Evolutionary conservation across 2,113 vertebrate genomes (phyloP).

Genomic region (Xiphorhynchus elegans): DNA sequence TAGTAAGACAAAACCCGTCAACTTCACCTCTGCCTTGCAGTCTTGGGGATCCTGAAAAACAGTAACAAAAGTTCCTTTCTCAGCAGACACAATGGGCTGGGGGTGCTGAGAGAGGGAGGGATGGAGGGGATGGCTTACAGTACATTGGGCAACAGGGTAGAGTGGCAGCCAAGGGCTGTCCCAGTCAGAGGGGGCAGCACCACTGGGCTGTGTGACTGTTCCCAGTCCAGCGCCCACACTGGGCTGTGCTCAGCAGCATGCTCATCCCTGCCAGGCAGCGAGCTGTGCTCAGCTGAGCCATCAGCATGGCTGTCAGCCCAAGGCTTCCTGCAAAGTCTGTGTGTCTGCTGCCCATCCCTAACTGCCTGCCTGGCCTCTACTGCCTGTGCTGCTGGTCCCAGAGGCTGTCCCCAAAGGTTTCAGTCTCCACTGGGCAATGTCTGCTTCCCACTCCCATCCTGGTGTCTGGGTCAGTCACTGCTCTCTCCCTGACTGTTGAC

Average conservation of each 20-base stretch:
- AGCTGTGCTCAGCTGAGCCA: not conserved
- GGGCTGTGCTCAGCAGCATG: not conserved
- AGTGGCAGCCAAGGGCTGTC: fast-evolving
- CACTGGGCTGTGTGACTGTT: not conserved
- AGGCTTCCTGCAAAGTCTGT: fast-evolving
- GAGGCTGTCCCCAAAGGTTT: not conserved
- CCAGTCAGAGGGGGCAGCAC: not conserved
- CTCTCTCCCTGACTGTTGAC: not conserved
- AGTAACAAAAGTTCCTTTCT: fast-evolving
- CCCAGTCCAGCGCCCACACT: fast-evolving
- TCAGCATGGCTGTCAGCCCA: fast-evolving
- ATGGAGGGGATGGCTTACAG: not conserved
- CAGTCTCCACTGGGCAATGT: too few species aligned
- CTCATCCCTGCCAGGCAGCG: not conserved
- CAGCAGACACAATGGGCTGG: not conserved
- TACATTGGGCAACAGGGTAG: not conserved
- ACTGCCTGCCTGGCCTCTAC: too few species aligned
- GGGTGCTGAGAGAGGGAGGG: not conserved
- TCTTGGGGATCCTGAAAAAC: not conserved
- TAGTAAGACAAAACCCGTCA: not conserved
- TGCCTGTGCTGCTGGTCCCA: too few species aligned
- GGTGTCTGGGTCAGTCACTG: not conserved
- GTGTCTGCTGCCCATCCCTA: fast-evolving
- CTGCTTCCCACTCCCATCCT: not conserved
- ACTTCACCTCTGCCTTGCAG: not conserved